A percentile compares a stretch with the other conserved stretches of the same genome.
phyloP scores from a whole-genome alignment of 30 jellyfish, hydroid and myxozoan genomes.

The Aurelia sp. region DNA sequence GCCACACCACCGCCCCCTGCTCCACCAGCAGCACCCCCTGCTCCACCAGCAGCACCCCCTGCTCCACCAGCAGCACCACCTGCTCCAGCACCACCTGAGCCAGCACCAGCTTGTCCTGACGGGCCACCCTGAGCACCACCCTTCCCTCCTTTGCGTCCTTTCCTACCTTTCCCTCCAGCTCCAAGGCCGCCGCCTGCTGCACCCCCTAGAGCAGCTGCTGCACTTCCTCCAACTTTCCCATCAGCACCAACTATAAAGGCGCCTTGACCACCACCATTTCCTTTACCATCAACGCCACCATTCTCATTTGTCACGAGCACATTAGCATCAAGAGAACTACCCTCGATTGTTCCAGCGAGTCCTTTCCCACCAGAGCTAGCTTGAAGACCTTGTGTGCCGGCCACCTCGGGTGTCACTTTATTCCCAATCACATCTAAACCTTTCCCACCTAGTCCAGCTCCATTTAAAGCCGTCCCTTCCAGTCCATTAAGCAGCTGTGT shows the following conservation, averaged over 20 bases:
- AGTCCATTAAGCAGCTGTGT: constrained; percentile 58
- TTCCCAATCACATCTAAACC: constrained; percentile 56
- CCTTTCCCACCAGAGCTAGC: constrained; percentile 65
- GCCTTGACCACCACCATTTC: constrained; percentile 15
- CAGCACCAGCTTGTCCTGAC: constrained; percentile 66
- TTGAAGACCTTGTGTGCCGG: constrained; percentile 55
- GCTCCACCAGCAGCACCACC: constrained; percentile 4
- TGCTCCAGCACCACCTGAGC: constrained; percentile 43
- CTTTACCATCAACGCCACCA: constrained; percentile 26
- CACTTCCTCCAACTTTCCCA: constrained; percentile 63
- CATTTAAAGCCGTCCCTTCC: constrained; percentile 36
- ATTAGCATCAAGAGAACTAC: constrained; percentile 65
- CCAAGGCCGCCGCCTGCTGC: constrained; percentile 28
- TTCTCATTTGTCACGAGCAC: constrained; percentile 44
- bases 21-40: constrained; percentile 23
- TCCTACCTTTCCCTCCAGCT: constrained; percentile 48
- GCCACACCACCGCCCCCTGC: constrained; percentile 52
- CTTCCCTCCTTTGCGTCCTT: constrained; percentile 29
- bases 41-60: constrained; percentile 3
- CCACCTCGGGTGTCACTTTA: constrained; percentile 56
- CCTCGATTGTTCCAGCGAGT: constrained; percentile 71
- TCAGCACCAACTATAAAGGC: constrained; percentile 60
- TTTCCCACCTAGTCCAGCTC: constrained; percentile 26
- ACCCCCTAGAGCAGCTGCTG: constrained; percentile 32
- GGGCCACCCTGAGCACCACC: constrained; percentile 51